Base-by-base conservation (phyloP, 2,113 vertebrate genomes). In the Pluvianellus socialis region DNA sequence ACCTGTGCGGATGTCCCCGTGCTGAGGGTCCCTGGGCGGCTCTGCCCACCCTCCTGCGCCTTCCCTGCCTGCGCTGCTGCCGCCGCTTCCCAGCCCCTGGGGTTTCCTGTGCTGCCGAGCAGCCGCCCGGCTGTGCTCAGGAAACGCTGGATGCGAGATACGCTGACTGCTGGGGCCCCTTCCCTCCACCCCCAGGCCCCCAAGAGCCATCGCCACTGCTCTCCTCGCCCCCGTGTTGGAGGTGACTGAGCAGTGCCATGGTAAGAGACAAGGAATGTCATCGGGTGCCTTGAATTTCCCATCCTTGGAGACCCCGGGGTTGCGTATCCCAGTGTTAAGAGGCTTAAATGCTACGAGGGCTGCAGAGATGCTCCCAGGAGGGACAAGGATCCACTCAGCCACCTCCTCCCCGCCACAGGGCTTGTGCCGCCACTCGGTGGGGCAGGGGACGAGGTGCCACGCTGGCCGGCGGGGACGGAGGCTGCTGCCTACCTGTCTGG, bases 171-270 rank as follows among this genome's bases (percentile, higher is more conserved):
- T 49, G 58, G 40, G 75, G 63, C 20, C 68, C n/a, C 72, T 83
- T 73, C 71, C 65, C 77, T 73, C 40, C 63, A 9, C 14, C 5
- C 10, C 30, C 27, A 3, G 14, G 12, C 20, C 66, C 23, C 6
- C 0, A 7, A 19, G 32, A 61, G 56, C 40, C 5, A 0, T 28
- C 3, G 15, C 23, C 35, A 10, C 76, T 3, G 14, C n/a, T n/a
- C 19, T 23, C 55, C 61, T 52, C 3, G 1, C 23, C 50, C 55
- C 56, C 0, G 2, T 6, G 12, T 3, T 14, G 53, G 44, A 47
- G 73, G 4, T 21, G 40, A 67, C 6, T 47, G 66, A 30, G 17
- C 44, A 6, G 32, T 1, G 32, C 0, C 7, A 42, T 4, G 38
- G 63, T 6, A 32, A 35, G 33, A 44, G 58, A 21, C 52, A 22